Conservation (phyloP, 2,113 vertebrate genomes). For the Ranitomeya variabilis region DNA sequence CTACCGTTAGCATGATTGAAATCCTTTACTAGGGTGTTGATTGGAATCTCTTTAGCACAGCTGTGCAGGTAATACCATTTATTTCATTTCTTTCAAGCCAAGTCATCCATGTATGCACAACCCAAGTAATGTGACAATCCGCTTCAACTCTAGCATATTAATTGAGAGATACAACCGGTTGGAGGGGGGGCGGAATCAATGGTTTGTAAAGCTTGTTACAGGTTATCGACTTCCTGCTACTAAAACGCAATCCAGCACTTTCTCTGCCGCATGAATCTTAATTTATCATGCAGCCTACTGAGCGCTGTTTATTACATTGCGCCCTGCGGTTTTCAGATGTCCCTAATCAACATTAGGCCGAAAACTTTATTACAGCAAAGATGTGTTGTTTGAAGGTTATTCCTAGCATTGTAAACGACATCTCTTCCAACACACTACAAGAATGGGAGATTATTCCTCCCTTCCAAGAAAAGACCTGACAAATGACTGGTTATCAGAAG, state of each 20-base stretch:
- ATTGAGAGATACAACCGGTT: background rate
- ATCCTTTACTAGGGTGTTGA: constrained; percentile 21
- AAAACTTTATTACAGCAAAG: constrained; percentile 65
- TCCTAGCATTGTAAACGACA: constrained; percentile 23
- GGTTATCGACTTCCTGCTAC: constrained; percentile 61
- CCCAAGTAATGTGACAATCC: constrained; percentile 10
- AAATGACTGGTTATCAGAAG: background rate
- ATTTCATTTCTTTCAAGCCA: constrained; percentile 13
- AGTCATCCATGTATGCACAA: background rate
- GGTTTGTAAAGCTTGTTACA: constrained; percentile 58
- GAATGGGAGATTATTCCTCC: background rate
- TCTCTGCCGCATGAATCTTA: constrained; percentile 68
- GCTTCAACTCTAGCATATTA: constrained; percentile 16
- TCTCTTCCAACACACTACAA: constrained; percentile 5
- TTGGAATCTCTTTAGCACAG: constrained; percentile 22
- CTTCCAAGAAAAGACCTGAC: background rate
- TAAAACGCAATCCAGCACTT: constrained; percentile 63
- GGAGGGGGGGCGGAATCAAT: constrained; percentile 40
- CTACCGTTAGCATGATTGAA: constrained; percentile 1
- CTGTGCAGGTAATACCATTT: constrained; percentile 6
- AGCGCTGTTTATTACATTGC: constrained; percentile 70
- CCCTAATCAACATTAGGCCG: constrained; percentile 70
- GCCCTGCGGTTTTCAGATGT: constrained; percentile 69
- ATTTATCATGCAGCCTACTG: constrained; percentile 67
- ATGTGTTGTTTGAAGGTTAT: constrained; percentile 54